Base-by-base conservation (phyloP, 2,888 invertebrate genomes). In the Sphecodes monilicornis region DNA sequence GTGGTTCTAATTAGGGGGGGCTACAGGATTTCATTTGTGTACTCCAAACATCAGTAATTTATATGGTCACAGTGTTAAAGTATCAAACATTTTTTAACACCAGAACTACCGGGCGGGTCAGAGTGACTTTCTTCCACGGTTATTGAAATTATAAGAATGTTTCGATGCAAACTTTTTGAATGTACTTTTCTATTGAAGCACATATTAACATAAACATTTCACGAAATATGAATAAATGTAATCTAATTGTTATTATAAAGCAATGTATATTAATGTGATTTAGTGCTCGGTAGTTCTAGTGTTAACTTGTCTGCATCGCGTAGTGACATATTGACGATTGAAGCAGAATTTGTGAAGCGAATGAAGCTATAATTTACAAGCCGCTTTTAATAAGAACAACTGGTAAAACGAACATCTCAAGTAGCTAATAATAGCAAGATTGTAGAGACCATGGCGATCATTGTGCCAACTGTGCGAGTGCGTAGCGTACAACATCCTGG, bases 401-500 rank as follows among this genome's bases (percentile, higher is more conserved):
- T 81, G 57, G 75, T 75, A 78, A 88, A 86, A 74, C 80, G 83
- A 82, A 78, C 41, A 64, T 26, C 72, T 57, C 54, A 60, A 76
- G 78, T 76, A 76, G 85, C 91, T 91, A 92, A 91, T 92, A 92
- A 92, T 92, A 92, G 92, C 77, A 78, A 86, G 80, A 89, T 89
- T 84, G 90, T 86, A 87, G 88, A 84, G 82, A 85, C 82, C 84
- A 82, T 88, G 84, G 84, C 80, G 87, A 89, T 89, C 90, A 91
- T 90, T 87, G 91, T 90, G 90, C 89, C 88, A 89, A 88, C 86
- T 76, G 88, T 85, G 82, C 84, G 88, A 81, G 88, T 85, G 80
- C 80, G 78, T 76, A 86, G 87, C 92, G 90, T 91, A 91, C 92
- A 93, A 94, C 94, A 94, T 94, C 94, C 94, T 94, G 94, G 93